phyloP scores from a whole-genome alignment of 2,797 vertebrate species.

The Smutsia gigantea region DNA sequence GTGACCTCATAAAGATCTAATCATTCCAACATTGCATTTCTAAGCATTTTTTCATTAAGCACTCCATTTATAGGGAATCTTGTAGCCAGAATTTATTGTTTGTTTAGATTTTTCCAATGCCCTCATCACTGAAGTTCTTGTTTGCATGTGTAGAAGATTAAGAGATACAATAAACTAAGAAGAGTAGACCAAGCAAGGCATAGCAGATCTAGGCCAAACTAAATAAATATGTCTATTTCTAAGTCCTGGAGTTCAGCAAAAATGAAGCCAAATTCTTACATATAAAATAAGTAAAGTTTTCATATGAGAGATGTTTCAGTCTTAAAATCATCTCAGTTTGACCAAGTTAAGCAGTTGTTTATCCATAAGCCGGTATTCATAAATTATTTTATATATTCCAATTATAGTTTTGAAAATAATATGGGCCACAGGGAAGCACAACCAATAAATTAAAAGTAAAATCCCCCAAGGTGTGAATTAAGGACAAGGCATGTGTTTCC shows the following conservation, averaged over 20 bases:
- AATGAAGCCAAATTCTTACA: slow-evolving; percentile 59
- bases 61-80: slow-evolving; percentile 56
- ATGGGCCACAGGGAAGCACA: background rate
- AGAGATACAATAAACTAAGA: slow-evolving; percentile 67
- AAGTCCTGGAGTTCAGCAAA: slow-evolving; percentile 28
- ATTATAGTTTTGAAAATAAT: slow-evolving; percentile 50
- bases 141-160: slow-evolving; percentile 72
- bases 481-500: slow-evolving; percentile 36
- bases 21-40: slow-evolving; percentile 51
- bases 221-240: slow-evolving; percentile 73
- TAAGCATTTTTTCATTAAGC: slow-evolving; percentile 63
- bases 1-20: slow-evolving; percentile 56
- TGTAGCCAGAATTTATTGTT: slow-evolving; percentile 64
- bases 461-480: slow-evolving; percentile 50
- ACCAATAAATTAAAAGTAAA: slow-evolving; percentile 46
- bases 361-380: slow-evolving; percentile 33
- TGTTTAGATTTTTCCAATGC: slow-evolving; percentile 70
- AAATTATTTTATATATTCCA: slow-evolving; percentile 47
- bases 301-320: slow-evolving; percentile 8
- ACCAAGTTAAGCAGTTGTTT: slow-evolving; percentile 46
- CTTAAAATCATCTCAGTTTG: slow-evolving; percentile 43
- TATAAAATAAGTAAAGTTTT: slow-evolving; percentile 55
- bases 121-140: slow-evolving; percentile 55
- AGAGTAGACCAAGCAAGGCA: slow-evolving; percentile 57
- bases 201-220: slow-evolving; percentile 61